Percentiles rank a stretch among this genome's conserved stretches.
Conservation (phyloP, 2,888 invertebrate species). For the Syrista parreyssii region DNA sequence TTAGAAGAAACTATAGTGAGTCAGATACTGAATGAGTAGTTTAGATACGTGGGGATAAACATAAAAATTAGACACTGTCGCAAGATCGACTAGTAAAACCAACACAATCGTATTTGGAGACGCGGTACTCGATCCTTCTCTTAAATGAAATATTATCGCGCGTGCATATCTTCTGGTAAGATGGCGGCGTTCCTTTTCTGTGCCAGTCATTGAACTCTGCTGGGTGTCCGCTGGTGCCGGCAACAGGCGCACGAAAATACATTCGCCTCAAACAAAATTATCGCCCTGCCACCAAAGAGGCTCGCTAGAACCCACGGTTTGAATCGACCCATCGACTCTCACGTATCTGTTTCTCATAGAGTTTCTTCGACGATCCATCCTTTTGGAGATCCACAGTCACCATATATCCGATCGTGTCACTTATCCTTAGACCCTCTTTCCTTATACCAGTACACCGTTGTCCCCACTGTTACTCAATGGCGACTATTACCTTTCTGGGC, state of each 20-base stretch:
- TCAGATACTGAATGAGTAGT: neutral
- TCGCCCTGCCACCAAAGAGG: neutral
- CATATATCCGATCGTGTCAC: neutral
- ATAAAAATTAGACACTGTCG: neutral
- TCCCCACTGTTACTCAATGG: neutral
- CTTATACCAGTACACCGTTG: neutral
- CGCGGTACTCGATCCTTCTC: neutral
- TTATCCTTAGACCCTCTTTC: neutral
- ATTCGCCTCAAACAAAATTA: constrained; percentile 10
- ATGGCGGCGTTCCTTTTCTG: constrained; percentile 60
- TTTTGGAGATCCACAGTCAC: neutral
- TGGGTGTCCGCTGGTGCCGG: constrained; percentile 31
- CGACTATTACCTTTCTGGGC: neutral
- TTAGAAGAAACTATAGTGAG: neutral
- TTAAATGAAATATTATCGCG: constrained; percentile 37
- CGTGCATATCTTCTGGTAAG: constrained; percentile 47
- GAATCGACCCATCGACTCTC: neutral
- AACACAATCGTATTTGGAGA: neutral
- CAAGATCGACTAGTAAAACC: neutral
- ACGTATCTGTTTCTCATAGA: neutral
- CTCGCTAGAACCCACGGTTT: neutral
- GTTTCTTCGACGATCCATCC: neutral
- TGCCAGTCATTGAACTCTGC: constrained; percentile 62
- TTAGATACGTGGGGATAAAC: neutral
- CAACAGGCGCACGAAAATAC: constrained; percentile 29